Percentiles rank a stretch among this genome's conserved stretches.
Evolutionary conservation across 2,888 invertebrate species (phyloP).

Genomic region (Zhuqinia jingwanae): DNA sequence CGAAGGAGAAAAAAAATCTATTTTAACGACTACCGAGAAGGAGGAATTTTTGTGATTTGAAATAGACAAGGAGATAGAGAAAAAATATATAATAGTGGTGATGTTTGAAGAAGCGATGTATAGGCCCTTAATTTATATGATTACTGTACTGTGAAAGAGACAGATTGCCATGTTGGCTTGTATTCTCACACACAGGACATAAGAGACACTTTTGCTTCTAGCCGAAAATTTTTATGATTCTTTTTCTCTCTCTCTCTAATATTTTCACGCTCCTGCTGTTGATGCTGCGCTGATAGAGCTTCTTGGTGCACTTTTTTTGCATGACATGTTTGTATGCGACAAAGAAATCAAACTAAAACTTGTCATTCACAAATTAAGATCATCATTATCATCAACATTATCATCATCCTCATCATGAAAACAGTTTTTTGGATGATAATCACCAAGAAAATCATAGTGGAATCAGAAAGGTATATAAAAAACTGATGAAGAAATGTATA

Average conservation of each 20-base stretch:
- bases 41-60: not conserved
- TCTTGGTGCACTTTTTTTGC: not conserved
- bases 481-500: not conserved
- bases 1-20: slow-evolving; percentile 18
- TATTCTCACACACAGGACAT: too few relatives aligned
- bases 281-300: not conserved
- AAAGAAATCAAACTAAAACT: slow-evolving; percentile 3
- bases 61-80: not conserved
- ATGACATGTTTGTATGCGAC: not conserved
- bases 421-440: slow-evolving; percentile 32
- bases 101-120: slow-evolving; percentile 26
- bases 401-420: not conserved
- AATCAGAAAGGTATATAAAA: slow-evolving; percentile 1
- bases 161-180: slow-evolving; percentile 40
- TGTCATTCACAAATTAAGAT: slow-evolving; percentile 22
- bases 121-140: slow-evolving; percentile 41
- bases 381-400: not conserved
- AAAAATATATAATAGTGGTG: not conserved
- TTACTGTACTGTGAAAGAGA: slow-evolving; percentile 34
- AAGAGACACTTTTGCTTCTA: slow-evolving; percentile 21
- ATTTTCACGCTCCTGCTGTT: slow-evolving; percentile 36
- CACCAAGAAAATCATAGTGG: not conserved
- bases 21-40: slow-evolving; percentile 41
- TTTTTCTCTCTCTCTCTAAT: slow-evolving; percentile 7
- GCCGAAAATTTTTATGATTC: slow-evolving; percentile 19